Percentiles rank a stretch among this genome's conserved stretches.
phyloP scores from a whole-genome alignment of 1,140 invertebrate genomes.

The Cryptotermes secundus region DNA sequence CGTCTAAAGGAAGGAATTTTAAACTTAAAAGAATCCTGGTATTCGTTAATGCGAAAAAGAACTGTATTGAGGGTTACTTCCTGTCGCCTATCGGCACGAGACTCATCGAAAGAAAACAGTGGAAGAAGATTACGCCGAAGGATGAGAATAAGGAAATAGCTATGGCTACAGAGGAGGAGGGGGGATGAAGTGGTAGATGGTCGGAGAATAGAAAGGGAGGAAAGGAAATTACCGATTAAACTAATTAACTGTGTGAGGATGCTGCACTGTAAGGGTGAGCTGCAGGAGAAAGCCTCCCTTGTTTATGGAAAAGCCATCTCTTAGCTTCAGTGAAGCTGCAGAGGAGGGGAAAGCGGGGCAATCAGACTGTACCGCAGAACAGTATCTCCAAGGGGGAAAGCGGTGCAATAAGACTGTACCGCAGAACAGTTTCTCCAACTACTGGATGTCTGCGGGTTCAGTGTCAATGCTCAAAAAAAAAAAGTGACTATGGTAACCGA shows the following conservation, averaged over 20 bases:
- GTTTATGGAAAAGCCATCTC: conserved; percentile 7
- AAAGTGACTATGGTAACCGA: too few relatives aligned
- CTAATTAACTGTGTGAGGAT: conserved; percentile 7
- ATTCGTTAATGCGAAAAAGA: not conserved
- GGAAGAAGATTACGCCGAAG: not conserved
- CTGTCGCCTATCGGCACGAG: not conserved
- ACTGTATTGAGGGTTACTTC: not conserved
- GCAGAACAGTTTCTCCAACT: too few relatives aligned
- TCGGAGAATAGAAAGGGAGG: not conserved
- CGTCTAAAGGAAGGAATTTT: not conserved
- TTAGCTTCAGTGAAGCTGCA: not conserved
- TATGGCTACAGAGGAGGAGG: not conserved
- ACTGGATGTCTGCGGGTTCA: too few relatives aligned
- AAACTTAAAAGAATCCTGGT: not conserved
- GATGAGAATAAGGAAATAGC: not conserved
- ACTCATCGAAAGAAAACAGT: not conserved
- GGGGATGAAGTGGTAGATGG: not conserved
- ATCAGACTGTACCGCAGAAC: too few relatives aligned
- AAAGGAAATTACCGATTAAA: conserved; percentile 12
- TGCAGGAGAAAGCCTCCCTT: not conserved
- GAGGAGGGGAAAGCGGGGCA: not conserved
- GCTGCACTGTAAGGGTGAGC: not conserved
- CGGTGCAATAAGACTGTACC: too few relatives aligned
- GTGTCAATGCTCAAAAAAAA: too few relatives aligned
- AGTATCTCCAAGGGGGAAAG: too few relatives aligned